Base-by-base conservation (phyloP, 2,888 invertebrate species). In the Smittia aterrima region DNA sequence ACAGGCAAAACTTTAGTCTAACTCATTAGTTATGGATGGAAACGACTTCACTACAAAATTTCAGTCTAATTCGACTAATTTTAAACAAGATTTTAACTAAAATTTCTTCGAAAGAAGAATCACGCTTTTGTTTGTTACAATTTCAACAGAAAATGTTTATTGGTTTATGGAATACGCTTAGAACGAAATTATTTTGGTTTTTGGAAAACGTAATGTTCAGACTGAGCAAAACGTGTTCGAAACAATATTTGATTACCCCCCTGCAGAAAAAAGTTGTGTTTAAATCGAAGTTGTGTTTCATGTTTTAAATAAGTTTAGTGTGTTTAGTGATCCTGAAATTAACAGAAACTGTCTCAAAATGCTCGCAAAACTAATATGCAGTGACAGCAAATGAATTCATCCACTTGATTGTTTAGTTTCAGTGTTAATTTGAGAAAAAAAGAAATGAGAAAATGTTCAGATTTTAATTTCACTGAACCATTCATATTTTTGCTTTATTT, bases 401-500 rank as follows among this genome's bases (percentile, higher is more conserved):
- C 18, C 58, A 58, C 22, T 58, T n/a, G 3, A 47, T n/a, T 2
- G 47, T 3, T 47, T 47, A 3, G 2, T 47, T 58, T 4, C 13
- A 2, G 58, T 22, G 20, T 11, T 20, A 22, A 58, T 47, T 47
- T 47, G 6, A 2, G 47, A 47, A 6, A n/a, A 7, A 47, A 47
- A 47, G 47, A 2, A n/a, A 58, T 22, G 58, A 58, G 22, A 22
- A 22, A 58, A 22, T 58, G 4, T 38, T 38, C 38, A 38, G 9
- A 4, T 38, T 9, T 38, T 7, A 9, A 58, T 58, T 58, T 18
- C 20, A 1, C 1, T 22, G n/a, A 58, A 32, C 20, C 13, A 22
- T 58, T 16, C 6, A 20, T 16, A 64, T 27, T 24, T 62, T 16
- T 62, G 32, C 32, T 72, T 72, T 72, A 62, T 62, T 72, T 62